A percentile compares a stretch with the other conserved stretches of the same genome.
These are phyloP conservation scores for Mormyrus iriodes DNA, from an alignment of 2,113 vertebrate species.

Conservation along the genomic window DNA sequence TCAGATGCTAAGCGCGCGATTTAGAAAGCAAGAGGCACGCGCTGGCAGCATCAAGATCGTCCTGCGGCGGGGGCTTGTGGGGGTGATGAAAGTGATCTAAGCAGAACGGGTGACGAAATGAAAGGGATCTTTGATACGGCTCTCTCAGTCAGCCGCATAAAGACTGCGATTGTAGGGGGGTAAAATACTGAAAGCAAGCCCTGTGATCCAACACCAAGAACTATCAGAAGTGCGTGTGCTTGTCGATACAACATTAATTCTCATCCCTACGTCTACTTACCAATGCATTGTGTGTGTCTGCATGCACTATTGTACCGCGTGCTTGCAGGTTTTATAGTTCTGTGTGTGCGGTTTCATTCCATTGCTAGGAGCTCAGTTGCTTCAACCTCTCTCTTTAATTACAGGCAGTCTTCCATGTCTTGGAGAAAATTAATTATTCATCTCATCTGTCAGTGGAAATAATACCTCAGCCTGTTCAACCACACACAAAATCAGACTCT, in stretches of 20 bases:
- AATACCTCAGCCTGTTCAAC: slow-evolving; percentile 38
- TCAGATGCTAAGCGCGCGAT: slow-evolving; percentile 12
- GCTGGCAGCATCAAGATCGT: background rate
- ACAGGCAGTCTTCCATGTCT: slow-evolving; percentile 53
- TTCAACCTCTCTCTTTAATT: slow-evolving; percentile 50
- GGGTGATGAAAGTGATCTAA: slow-evolving; percentile 18
- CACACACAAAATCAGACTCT: slow-evolving; percentile 18
- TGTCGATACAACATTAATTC: background rate
- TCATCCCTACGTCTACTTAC: slow-evolving; percentile 1
- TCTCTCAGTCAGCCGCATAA: slow-evolving; percentile 54
- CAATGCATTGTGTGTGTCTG: slow-evolving; percentile 13
- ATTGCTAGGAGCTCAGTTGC: slow-evolving; percentile 72
- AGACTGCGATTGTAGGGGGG: slow-evolving; percentile 68
- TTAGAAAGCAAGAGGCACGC: slow-evolving; percentile 2
- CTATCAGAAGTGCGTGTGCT: slow-evolving; percentile 15
- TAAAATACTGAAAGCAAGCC: slow-evolving; percentile 80
- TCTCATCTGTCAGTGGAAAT: slow-evolving; percentile 53
- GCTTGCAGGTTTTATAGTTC: slow-evolving; percentile 27
- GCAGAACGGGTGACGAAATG: slow-evolving; percentile 45
- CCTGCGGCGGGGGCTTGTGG: slow-evolving; percentile 12
- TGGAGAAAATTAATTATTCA: slow-evolving; percentile 62
- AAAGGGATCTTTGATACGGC: slow-evolving; percentile 57
- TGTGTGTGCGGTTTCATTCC: slow-evolving; percentile 42
- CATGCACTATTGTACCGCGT: slow-evolving; percentile 26
- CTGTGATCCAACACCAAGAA: slow-evolving; percentile 62